Evolutionary conservation across 2,888 invertebrate genomes (phyloP).

Genomic region (Nymphalis urticae): DNA sequence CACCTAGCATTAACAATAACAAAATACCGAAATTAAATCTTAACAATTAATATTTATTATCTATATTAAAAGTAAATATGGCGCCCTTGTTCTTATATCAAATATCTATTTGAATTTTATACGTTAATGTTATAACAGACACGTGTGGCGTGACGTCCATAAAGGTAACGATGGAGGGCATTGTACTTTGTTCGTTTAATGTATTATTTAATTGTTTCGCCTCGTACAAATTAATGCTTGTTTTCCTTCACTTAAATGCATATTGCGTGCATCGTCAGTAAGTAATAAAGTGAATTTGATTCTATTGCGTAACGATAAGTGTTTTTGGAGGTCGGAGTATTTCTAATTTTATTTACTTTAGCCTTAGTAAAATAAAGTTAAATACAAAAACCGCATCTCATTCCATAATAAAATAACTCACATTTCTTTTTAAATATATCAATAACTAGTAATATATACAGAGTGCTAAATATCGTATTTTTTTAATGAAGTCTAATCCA

Average conservation of each 20-base stretch:
- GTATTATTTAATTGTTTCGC: conserved; percentile 38
- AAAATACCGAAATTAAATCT: background rate
- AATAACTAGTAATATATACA: no score
- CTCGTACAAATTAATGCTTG: conserved; percentile 20
- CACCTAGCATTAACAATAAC: no score
- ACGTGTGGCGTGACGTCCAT: conserved; percentile 44
- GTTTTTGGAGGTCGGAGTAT: background rate
- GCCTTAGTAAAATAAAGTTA: no score
- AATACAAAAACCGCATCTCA: no score
- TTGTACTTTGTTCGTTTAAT: conserved; percentile 42
- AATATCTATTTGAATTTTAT: conserved; percentile 19
- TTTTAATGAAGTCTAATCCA: conserved; percentile 26
- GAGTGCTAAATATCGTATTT: background rate
- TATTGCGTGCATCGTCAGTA: conserved; percentile 19
- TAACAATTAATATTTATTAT: background rate
- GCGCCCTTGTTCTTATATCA: background rate
- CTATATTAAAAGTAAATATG: background rate
- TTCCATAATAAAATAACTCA: no score
- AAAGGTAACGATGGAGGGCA: conserved; percentile 44
- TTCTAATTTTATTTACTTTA: no score
- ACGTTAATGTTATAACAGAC: conserved; percentile 33
- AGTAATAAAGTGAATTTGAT: conserved; percentile 15
- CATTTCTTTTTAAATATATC: no score
- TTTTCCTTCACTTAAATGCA: conserved; percentile 29
- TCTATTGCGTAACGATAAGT: conserved; percentile 7